Evolutionary conservation across 64 coral and sea anemone species (phyloP).

Genomic region (Anthopleura sola): DNA sequence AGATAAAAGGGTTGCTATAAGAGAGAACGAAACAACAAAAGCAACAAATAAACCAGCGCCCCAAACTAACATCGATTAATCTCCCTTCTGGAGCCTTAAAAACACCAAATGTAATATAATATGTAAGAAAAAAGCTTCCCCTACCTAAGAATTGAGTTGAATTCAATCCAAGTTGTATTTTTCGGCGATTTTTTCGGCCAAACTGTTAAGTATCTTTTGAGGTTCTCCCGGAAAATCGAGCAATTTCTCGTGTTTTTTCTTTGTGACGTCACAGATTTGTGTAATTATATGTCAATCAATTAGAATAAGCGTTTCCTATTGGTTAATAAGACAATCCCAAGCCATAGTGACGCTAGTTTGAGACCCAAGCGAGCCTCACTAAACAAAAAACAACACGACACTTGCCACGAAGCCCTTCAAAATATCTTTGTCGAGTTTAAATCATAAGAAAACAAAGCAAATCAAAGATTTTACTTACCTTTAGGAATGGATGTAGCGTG

Average conservation of each 20-base stretch:
- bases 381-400: background rate
- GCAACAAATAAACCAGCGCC: slow-evolving; percentile 24
- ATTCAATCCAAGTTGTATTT: background rate
- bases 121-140: background rate
- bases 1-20: slow-evolving; percentile 16
- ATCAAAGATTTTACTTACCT: background rate
- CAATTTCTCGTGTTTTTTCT: slow-evolving; percentile 40
- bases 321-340: slow-evolving; percentile 15
- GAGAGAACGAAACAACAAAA: slow-evolving; percentile 17
- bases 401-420: background rate
- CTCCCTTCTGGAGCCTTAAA: background rate
- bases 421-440: background rate
- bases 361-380: background rate
- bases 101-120: background rate
- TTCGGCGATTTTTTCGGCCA: background rate
- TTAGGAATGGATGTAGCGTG: background rate
- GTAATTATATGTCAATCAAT: slow-evolving; percentile 39
- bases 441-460: background rate
- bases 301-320: slow-evolving; percentile 10
- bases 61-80: background rate
- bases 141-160: slow-evolving; percentile 22
- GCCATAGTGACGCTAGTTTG: slow-evolving; percentile 10
- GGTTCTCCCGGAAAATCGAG: slow-evolving; percentile 23
- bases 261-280: slow-evolving; percentile 37
- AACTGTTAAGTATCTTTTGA: slow-evolving; percentile 3